These are phyloP conservation scores for Hexactinellida sp. DNA, from an alignment of 37 sponge, comb jelly and placozoan species.

Conservation along the genomic window DNA sequence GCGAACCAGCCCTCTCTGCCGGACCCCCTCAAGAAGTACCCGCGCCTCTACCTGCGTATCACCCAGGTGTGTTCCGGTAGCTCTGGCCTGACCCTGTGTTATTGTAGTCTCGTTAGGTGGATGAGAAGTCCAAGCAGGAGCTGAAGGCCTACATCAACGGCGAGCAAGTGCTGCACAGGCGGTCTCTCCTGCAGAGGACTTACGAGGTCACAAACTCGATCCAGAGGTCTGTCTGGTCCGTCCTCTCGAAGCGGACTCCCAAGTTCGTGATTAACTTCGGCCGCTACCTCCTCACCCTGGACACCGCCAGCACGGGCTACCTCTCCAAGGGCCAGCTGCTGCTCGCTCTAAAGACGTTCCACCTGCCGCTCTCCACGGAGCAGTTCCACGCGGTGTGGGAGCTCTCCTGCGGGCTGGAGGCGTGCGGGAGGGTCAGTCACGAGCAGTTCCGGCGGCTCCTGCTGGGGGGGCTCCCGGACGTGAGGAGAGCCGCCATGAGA, in stretches of 20 bases:
- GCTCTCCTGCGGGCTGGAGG: neutral
- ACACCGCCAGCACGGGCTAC: neutral
- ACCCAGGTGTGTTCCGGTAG: neutral
- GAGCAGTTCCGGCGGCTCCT: neutral
- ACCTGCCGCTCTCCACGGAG: neutral
- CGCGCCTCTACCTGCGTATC: neutral
- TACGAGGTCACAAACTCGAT: neutral
- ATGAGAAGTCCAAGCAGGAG: neutral
- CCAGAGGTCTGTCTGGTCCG: neutral
- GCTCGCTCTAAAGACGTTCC: neutral
- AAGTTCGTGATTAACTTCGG: neutral
- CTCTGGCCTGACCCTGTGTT: neutral
- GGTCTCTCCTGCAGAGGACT: neutral
- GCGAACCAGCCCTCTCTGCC: conserved; percentile 8
- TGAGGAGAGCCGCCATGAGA: neutral
- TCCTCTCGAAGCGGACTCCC: neutral
- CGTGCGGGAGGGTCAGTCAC: neutral
- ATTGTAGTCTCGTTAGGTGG: neutral
- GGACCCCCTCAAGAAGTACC: neutral
- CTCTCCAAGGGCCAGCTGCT: neutral
- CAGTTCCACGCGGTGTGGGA: neutral
- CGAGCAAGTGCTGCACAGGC: neutral
- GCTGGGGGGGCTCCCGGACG: neutral
- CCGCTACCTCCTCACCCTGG: neutral
- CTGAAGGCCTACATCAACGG: neutral